A percentile compares a stretch with the other conserved stretches of the same genome.
Conservation (phyloP, 2,113 vertebrate species). For the Corvus hawaiiensis region DNA sequence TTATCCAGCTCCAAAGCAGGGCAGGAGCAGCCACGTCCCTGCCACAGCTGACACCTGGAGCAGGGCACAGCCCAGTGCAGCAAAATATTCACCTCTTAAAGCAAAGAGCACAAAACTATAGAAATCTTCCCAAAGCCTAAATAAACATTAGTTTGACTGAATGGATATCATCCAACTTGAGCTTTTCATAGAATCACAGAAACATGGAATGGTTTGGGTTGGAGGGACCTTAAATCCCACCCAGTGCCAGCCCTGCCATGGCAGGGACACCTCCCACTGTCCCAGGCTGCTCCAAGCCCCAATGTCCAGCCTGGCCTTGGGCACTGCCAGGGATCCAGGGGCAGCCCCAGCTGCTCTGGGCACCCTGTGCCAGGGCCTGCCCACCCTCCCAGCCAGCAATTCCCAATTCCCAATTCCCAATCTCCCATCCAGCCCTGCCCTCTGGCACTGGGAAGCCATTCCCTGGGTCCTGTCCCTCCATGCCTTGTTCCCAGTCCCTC, state of each 20-base stretch:
- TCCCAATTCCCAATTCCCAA: not conserved
- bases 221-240: rapidly evolving
- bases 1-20: too few species aligned
- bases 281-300: not conserved
- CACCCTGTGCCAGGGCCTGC: not conserved
- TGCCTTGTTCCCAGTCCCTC: not conserved
- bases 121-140: not conserved
- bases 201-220: not conserved
- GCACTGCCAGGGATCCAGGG: not conserved
- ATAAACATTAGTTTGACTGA: not conserved
- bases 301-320: not conserved
- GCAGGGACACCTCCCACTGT: not conserved
- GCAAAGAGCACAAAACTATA: not conserved
- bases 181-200: not conserved
- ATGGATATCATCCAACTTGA: not conserved
- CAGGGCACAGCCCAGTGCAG: not conserved
- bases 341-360: not conserved
- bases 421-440: not conserved
- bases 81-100: not conserved
- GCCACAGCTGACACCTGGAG: not conserved
- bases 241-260: not conserved
- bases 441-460: not conserved
- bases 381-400: not conserved
- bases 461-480: not conserved
- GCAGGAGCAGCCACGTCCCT: not conserved